Conservation (phyloP, 2,888 invertebrate species). For the Julus scandinavius region DNA sequence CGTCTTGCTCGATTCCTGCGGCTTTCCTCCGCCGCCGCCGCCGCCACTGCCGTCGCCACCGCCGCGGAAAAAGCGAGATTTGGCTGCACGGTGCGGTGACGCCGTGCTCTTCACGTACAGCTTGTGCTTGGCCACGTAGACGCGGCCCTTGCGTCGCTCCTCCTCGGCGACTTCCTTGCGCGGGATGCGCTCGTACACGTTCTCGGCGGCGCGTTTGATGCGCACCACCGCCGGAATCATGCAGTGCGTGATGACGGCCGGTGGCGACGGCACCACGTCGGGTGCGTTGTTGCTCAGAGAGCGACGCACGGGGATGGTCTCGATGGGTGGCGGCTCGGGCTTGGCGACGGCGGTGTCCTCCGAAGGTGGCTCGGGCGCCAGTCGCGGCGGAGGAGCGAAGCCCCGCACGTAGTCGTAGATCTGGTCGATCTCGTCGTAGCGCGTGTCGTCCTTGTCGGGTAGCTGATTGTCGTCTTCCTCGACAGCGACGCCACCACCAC, state of each 20-base stretch:
- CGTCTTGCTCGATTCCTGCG: slow-evolving; percentile 8
- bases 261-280: slow-evolving; percentile 47
- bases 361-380: slow-evolving; percentile 55
- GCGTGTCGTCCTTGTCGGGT: slow-evolving; percentile 69
- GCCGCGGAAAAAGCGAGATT: slow-evolving; percentile 49
- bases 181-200: slow-evolving; percentile 56
- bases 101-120: slow-evolving; percentile 50
- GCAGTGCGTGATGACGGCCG: neutral
- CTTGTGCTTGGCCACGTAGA: slow-evolving; percentile 52
- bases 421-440: slow-evolving; percentile 96
- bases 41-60: neutral
- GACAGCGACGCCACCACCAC: neutral
- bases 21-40: neutral
- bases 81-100: neutral
- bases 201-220: slow-evolving; percentile 52
- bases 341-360: slow-evolving; percentile 66
- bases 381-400: slow-evolving; percentile 86
- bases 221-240: slow-evolving; percentile 11
- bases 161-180: neutral
- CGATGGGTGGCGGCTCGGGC: slow-evolving; percentile 91
- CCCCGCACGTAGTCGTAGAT: slow-evolving; percentile 96
- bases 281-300: slow-evolving; percentile 56
- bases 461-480: neutral
- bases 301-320: slow-evolving; percentile 80
- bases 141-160: neutral